Conservation (phyloP, 1,140 invertebrate species). For the Anoplophora glabripennis region DNA sequence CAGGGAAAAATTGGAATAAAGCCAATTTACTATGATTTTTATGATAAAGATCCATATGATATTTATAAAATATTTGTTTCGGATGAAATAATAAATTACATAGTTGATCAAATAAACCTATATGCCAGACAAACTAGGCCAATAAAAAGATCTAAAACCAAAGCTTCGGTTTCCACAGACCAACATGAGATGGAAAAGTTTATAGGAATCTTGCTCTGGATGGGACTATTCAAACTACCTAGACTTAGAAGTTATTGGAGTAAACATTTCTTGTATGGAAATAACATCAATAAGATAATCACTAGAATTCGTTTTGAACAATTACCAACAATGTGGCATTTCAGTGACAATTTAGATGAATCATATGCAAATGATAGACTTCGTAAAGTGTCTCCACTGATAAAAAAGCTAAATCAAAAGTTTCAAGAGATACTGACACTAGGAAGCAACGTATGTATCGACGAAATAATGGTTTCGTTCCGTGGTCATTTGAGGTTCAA, state of each 20-base stretch:
- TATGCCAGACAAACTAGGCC: too few species aligned
- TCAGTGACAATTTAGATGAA: conserved; percentile 3
- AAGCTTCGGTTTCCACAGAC: too few species aligned
- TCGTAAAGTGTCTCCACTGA: not conserved
- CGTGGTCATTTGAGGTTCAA: conserved; percentile 24
- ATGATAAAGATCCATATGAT: not conserved
- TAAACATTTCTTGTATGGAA: not conserved
- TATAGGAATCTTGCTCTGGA: conserved; percentile 3
- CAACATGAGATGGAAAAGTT: conserved; percentile 3
- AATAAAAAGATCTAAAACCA: too few species aligned
- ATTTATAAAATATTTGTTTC: not conserved
- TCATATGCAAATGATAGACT: not conserved
- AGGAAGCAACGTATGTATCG: conserved; percentile 26
- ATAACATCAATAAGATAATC: not conserved
- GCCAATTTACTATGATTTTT: too few species aligned
- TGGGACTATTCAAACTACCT: conserved; percentile 2
- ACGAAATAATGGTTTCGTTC: conserved; percentile 44
- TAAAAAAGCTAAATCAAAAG: not conserved
- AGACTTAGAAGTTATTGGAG: not conserved
- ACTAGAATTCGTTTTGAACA: conserved; percentile 3
- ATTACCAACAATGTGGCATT: not conserved
- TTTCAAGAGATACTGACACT: not conserved
- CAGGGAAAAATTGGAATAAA: too few species aligned
- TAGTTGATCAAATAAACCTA: not conserved
- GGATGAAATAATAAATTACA: not conserved